Evolutionary conservation across 2,797 vertebrate species (phyloP).

Genomic region (Platyrinchus mystaceus): DNA sequence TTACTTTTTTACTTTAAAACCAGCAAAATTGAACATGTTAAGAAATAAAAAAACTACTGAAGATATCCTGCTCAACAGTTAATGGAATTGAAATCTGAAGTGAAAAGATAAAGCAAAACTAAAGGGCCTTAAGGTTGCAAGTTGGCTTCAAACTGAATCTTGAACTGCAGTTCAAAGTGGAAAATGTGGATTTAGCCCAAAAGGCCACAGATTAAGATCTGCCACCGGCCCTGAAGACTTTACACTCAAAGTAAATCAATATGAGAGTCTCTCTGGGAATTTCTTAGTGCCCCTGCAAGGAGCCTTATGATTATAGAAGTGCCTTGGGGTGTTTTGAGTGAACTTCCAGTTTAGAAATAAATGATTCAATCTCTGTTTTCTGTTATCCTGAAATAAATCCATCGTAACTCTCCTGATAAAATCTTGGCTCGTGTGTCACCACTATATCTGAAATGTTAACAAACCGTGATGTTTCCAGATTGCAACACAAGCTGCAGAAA

Average conservation of each 20-base stretch:
- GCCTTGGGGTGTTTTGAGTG: neutral
- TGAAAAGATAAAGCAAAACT: neutral
- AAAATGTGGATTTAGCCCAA: slow-evolving; percentile 36
- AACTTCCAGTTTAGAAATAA: slow-evolving; percentile 18
- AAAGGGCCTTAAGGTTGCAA: neutral
- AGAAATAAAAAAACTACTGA: neutral
- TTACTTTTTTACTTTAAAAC: neutral
- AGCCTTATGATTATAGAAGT: neutral
- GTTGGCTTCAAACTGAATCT: neutral
- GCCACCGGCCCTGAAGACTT: slow-evolving; percentile 25
- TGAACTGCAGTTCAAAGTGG: slow-evolving; percentile 18
- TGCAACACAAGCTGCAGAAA: neutral
- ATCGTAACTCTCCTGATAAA: neutral
- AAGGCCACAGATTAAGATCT: slow-evolving; percentile 28
- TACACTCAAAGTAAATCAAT: slow-evolving; percentile 9
- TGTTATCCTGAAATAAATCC: slow-evolving; percentile 7
- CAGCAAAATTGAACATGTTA: neutral
- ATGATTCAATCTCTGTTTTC: neutral
- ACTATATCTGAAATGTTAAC: neutral
- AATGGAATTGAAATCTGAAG: neutral
- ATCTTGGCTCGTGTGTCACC: neutral
- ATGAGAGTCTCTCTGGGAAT: neutral
- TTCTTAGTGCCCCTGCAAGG: neutral
- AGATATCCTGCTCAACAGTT: neutral
- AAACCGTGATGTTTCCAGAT: neutral